Evolutionary conservation across 2,797 vertebrate genomes (phyloP).

Genomic region (Novumbra hubbsi): DNA sequence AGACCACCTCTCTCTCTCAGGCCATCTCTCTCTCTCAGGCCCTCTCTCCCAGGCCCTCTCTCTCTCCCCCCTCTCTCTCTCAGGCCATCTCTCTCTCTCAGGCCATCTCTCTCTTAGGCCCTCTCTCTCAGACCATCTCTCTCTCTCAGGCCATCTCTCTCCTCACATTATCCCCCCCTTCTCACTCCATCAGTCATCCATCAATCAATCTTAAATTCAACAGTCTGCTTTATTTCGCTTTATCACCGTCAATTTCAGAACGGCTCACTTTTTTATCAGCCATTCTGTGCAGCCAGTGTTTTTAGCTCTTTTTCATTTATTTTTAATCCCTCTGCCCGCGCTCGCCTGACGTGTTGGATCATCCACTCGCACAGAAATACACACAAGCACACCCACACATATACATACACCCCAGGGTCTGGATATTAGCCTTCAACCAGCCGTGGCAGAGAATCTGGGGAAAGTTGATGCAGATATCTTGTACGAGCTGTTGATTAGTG

Average conservation of each 20-base stretch:
- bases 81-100: too few species aligned
- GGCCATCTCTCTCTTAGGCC: neutral
- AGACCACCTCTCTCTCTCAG: too few species aligned
- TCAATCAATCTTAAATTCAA: neutral
- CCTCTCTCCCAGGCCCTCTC: slow-evolving; percentile 7
- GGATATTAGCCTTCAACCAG: slow-evolving; percentile 5
- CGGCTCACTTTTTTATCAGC: neutral
- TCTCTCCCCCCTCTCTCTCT: neutral
- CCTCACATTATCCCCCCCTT: slow-evolving; percentile 63
- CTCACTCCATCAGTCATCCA: neutral
- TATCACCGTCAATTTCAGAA: neutral
- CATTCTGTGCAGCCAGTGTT: neutral
- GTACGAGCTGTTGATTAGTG: slow-evolving; percentile 30
- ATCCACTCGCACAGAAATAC: neutral
- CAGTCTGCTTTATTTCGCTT: neutral
- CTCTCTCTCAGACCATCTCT: neutral
- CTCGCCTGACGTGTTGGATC: neutral
- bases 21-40: too few species aligned
- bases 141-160: slow-evolving; percentile 5
- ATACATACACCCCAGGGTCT: neutral
- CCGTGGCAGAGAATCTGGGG: slow-evolving; percentile 15
- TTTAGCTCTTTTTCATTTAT: neutral
- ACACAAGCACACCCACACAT: neutral
- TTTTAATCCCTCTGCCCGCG: neutral
- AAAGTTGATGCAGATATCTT: slow-evolving; percentile 27